Evolutionary conservation across 2,888 invertebrate species (phyloP).

Genomic region (Aphodius granarius): DNA sequence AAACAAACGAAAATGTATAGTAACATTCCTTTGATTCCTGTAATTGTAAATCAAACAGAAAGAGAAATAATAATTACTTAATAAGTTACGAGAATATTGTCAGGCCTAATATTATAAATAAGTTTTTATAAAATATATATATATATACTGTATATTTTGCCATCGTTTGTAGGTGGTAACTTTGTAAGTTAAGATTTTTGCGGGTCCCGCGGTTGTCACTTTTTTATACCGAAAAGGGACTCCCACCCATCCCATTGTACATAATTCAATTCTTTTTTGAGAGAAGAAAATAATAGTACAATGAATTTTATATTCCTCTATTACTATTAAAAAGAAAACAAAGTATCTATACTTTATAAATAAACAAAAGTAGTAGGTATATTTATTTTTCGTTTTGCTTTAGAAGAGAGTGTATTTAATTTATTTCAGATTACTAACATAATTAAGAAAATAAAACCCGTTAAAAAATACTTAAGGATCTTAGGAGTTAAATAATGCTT

Average conservation of each 20-base stretch:
- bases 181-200: slow-evolving; percentile 23
- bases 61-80: slow-evolving; percentile 32
- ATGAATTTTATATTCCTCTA: slow-evolving; percentile 52
- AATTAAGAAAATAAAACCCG: slow-evolving; percentile 11
- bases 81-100: slow-evolving; percentile 12
- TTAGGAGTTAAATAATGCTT: slow-evolving; percentile 32
- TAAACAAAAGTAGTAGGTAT: slow-evolving; percentile 20
- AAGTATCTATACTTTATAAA: neutral
- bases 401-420: slow-evolving; percentile 28
- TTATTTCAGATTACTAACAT: slow-evolving; percentile 32
- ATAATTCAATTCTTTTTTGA: slow-evolving; percentile 5
- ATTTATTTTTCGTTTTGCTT: slow-evolving; percentile 35
- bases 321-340: slow-evolving; percentile 28
- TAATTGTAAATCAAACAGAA: neutral
- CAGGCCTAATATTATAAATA: slow-evolving; percentile 10
- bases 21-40: slow-evolving; percentile 30
- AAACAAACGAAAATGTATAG: neutral
- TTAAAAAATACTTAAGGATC: slow-evolving; percentile 9
- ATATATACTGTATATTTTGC: slow-evolving; percentile 22
- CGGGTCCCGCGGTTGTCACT: neutral
- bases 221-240: neutral
- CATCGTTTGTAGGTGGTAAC: slow-evolving; percentile 17
- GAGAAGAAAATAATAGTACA: slow-evolving; percentile 44
- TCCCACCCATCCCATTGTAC: slow-evolving; percentile 6
- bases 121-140: slow-evolving; percentile 25